Percentiles rank a stretch among this genome's conserved stretches.
Conservation (phyloP, 2,113 vertebrate species). For the Arizona elegans region DNA sequence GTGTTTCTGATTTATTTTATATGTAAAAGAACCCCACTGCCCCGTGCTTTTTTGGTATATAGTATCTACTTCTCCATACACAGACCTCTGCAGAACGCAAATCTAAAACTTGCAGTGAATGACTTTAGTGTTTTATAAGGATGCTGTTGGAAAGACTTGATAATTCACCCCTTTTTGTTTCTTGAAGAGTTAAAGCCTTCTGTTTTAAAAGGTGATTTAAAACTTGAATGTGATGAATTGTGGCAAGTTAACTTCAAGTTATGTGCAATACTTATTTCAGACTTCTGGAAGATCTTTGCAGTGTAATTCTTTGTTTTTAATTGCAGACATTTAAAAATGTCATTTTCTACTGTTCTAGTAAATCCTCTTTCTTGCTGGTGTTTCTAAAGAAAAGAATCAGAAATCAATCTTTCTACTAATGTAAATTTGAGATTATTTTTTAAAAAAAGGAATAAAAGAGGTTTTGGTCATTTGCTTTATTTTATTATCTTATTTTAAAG, state of each 20-base stretch:
- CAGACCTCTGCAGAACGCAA: slow-evolving; percentile 96
- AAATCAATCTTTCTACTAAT: slow-evolving; percentile 99
- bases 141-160: slow-evolving; percentile 97
- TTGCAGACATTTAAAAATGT: slow-evolving; percentile 99
- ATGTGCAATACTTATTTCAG: slow-evolving; percentile 99
- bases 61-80: slow-evolving; percentile 94
- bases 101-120: slow-evolving; percentile 89
- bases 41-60: slow-evolving; percentile 84
- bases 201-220: slow-evolving; percentile 96
- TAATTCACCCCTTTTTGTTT: slow-evolving; percentile 94
- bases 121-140: slow-evolving; percentile 86
- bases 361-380: slow-evolving; percentile 93
- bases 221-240: slow-evolving; percentile 99
- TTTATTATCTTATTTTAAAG: slow-evolving; percentile 99
- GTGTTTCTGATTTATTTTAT: slow-evolving; percentile 85
- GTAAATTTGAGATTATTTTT: slow-evolving; percentile 99
- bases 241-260: slow-evolving; percentile 99
- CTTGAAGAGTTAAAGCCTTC: slow-evolving; percentile 89
- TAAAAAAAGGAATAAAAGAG: slow-evolving; percentile 94
- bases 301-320: slow-evolving; percentile 99
- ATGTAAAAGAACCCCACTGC: slow-evolving; percentile 83
- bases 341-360: slow-evolving; percentile 99
- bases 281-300: slow-evolving; percentile 97
- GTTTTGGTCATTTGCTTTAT: slow-evolving; percentile 99
- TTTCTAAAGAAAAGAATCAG: slow-evolving; percentile 94